Evolutionary conservation across 2,797 vertebrate species (phyloP).

Genomic region (Chromis chromis): DNA sequence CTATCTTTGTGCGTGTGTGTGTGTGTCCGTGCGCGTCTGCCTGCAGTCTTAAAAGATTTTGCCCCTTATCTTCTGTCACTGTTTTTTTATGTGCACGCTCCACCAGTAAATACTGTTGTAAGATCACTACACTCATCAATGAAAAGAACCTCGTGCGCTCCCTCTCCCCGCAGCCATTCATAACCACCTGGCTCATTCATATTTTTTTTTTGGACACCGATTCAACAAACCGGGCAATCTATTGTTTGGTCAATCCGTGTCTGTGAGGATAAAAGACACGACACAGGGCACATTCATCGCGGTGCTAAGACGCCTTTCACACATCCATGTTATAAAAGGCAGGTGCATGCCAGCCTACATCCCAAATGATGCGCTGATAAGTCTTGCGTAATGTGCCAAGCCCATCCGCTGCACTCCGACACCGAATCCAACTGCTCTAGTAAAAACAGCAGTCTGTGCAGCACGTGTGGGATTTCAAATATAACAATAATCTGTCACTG

Average conservation of each 20-base stretch:
- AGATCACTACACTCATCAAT: constrained; percentile 72
- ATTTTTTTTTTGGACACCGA: constrained; percentile 25
- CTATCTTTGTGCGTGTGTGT: background rate
- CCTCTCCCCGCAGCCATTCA: constrained; percentile 77
- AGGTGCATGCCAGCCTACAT: constrained; percentile 56
- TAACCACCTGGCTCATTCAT: constrained; percentile 82
- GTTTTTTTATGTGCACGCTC: background rate
- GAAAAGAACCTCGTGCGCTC: constrained; percentile 57
- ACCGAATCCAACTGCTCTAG: constrained; percentile 19
- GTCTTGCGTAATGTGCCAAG: constrained; percentile 79
- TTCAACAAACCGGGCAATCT: constrained; percentile 37
- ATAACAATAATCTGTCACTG: constrained; percentile 9
- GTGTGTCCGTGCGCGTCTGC: fast-evolving
- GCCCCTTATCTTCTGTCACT: constrained; percentile 16
- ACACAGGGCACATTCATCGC: too few relatives aligned
- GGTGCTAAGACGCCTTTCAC: background rate
- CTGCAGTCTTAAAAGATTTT: constrained; percentile 9
- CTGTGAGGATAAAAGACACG: background rate
- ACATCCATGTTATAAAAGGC: constrained; percentile 24
- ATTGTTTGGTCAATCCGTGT: background rate
- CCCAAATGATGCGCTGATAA: constrained; percentile 65
- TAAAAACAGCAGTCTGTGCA: constrained; percentile 11
- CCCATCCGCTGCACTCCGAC: constrained; percentile 67
- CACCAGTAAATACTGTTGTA: constrained; percentile 26
- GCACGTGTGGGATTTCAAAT: constrained; percentile 38